Evolutionary conservation across 1,140 invertebrate species (phyloP).

Genomic region (Dufourea novaeangliae): DNA sequence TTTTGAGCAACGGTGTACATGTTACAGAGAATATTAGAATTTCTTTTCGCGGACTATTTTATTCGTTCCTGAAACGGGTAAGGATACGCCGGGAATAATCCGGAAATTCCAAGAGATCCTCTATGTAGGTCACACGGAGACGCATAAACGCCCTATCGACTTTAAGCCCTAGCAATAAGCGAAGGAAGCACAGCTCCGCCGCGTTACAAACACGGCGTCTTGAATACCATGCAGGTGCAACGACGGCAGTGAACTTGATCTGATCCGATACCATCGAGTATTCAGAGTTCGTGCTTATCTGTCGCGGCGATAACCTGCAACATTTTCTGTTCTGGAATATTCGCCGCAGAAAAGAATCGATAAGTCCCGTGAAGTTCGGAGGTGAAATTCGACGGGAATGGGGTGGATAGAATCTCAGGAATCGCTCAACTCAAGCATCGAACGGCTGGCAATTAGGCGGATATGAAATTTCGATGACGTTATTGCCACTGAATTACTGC

Average conservation of each 20-base stretch:
- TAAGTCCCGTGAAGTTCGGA: neutral
- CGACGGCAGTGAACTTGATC: conserved; percentile 26
- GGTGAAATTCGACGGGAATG: neutral
- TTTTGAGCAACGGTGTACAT: no score
- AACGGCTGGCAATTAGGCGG: neutral
- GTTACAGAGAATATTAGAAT: no score
- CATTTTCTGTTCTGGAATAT: neutral
- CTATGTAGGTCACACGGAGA: neutral
- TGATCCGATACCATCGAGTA: conserved; percentile 16
- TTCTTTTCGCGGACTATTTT: neutral
- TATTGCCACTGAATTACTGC: neutral
- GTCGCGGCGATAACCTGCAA: neutral
- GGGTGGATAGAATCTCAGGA: neutral
- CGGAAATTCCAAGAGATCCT: neutral
- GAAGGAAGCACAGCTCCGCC: neutral
- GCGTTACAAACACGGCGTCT: neutral
- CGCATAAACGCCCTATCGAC: conserved; percentile 7
- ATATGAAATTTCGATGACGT: conserved; percentile 24
- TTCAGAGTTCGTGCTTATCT: conserved; percentile 24
- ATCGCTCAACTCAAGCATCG: conserved; percentile 1
- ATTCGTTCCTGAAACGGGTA: neutral
- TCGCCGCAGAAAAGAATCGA: neutral
- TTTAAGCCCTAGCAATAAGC: conserved; percentile 37
- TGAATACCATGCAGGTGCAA: neutral
- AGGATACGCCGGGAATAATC: neutral